Evolutionary conservation across 1,140 invertebrate genomes (phyloP).

Genomic region (Stegodyphus dumicola): DNA sequence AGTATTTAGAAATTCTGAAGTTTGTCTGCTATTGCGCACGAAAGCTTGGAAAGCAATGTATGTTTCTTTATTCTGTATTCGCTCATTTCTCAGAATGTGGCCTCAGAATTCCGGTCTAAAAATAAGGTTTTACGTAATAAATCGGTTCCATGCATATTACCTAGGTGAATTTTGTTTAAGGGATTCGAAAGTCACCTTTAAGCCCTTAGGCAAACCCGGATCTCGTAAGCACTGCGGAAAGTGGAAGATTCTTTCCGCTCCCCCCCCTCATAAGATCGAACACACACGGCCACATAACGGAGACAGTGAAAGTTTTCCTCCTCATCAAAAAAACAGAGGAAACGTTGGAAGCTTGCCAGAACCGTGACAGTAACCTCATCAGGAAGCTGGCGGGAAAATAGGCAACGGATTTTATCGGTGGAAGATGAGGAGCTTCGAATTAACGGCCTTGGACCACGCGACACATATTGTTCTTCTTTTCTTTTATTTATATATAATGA

Average conservation of each 20-base stretch:
- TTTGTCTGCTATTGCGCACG: too few relatives aligned
- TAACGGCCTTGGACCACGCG: conserved; percentile 45
- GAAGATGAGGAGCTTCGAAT: conserved; percentile 18
- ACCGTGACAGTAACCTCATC: conserved; percentile 44
- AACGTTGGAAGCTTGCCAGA: conserved; percentile 48
- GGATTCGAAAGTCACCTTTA: too few relatives aligned
- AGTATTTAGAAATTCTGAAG: too few relatives aligned
- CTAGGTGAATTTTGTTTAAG: too few relatives aligned
- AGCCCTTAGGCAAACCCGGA: background rate
- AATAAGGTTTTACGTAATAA: too few relatives aligned
- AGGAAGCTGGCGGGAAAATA: conserved; percentile 35
- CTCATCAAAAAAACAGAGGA: conserved; percentile 37
- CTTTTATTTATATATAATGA: background rate
- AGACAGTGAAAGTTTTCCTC: conserved; percentile 26
- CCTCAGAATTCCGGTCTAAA: too few relatives aligned
- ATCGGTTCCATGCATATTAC: too few relatives aligned
- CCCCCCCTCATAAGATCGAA: background rate
- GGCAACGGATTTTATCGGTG: conserved; percentile 35
- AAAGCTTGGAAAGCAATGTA: too few relatives aligned
- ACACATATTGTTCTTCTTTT: conserved; percentile 21
- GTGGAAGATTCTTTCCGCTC: background rate
- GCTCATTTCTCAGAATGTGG: too few relatives aligned
- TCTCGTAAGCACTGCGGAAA: too few relatives aligned
- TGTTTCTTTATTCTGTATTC: too few relatives aligned
- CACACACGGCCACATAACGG: background rate